phyloP scores from a whole-genome alignment of 2,797 vertebrate genomes.

The Microctenopoma steveboyesi region DNA sequence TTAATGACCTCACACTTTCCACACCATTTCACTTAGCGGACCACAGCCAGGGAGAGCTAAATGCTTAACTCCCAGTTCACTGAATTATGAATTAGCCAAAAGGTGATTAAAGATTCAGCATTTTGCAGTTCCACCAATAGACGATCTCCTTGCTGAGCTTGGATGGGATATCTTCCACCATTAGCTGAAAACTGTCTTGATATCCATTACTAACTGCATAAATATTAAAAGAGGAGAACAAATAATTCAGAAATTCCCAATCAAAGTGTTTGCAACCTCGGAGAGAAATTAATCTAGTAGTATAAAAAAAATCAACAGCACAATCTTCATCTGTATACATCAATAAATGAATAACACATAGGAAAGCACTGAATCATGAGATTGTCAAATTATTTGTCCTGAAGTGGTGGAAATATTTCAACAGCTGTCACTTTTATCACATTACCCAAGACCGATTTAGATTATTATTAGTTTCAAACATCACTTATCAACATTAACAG shows the following conservation, averaged over 20 bases:
- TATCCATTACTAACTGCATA: constrained; percentile 75
- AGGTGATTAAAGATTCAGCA: constrained; percentile 82
- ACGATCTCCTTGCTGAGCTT: constrained; percentile 44
- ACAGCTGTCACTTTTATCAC: neutral
- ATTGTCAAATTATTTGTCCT: constrained; percentile 22
- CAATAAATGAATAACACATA: constrained; percentile 48
- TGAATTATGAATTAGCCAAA: constrained; percentile 85
- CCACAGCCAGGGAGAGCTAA: constrained; percentile 76
- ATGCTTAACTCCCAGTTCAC: constrained; percentile 75
- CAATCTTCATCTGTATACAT: constrained; percentile 39
- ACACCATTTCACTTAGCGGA: constrained; percentile 82
- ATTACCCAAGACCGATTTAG: constrained; percentile 2
- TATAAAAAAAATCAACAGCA: constrained; percentile 41
- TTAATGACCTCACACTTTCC: constrained; percentile 85
- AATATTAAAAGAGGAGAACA: constrained; percentile 81
- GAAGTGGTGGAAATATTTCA: constrained; percentile 14
- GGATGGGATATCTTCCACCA: constrained; percentile 50
- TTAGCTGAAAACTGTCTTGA: constrained; percentile 66
- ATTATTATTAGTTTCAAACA: neutral
- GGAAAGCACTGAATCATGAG: constrained; percentile 18
- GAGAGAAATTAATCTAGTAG: constrained; percentile 55
- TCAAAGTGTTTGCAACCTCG: constrained; percentile 66
- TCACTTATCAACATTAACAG: neutral
- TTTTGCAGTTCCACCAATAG: constrained; percentile 67
- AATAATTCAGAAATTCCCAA: constrained; percentile 78